These are phyloP conservation scores for Zaprionus capensis DNA, from an alignment of 1,140 invertebrate genomes.

Conservation along the genomic window DNA sequence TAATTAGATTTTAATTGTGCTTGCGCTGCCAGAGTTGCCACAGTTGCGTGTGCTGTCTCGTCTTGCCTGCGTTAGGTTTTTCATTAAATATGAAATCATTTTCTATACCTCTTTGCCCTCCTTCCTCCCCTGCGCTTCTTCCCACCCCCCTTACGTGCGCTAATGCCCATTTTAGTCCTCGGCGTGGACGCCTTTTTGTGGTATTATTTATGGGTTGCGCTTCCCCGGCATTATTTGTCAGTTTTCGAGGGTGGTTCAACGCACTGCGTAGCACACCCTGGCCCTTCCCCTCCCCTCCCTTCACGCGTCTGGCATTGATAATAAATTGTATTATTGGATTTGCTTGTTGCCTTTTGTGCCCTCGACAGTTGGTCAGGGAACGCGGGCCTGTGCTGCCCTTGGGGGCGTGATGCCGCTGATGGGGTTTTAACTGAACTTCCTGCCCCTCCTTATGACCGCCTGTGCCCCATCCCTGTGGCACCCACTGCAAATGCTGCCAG, in stretches of 20 bases:
- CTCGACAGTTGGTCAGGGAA: slow-evolving; percentile 54
- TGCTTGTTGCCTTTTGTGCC: slow-evolving; percentile 72
- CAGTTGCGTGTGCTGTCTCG: slow-evolving; percentile 39
- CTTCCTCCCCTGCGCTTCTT: slow-evolving; percentile 12
- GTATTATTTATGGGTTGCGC: slow-evolving; percentile 64
- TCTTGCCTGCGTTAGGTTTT: slow-evolving; percentile 10
- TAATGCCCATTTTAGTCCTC: slow-evolving; percentile 23
- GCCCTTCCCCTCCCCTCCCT: neutral
- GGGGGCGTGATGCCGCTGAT: slow-evolving; percentile 30
- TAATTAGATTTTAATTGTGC: slow-evolving; percentile 78
- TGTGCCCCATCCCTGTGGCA: neutral
- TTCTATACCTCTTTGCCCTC: slow-evolving; percentile 15
- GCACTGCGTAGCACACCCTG: neutral
- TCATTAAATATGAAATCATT: slow-evolving; percentile 44
- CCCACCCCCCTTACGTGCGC: neutral
- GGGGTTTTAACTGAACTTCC: neutral
- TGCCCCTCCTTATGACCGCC: neutral
- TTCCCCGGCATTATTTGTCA: slow-evolving; percentile 16
- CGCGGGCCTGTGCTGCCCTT: slow-evolving; percentile 22
- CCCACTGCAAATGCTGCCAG: slow-evolving; percentile 48
- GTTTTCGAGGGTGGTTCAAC: slow-evolving; percentile 41
- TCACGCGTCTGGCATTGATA: slow-evolving; percentile 62
- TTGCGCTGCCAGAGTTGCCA: slow-evolving; percentile 27
- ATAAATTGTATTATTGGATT: slow-evolving; percentile 81
- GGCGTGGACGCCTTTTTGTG: slow-evolving; percentile 44